A percentile compares a stretch with the other conserved stretches of the same genome.
Conservation (phyloP, 2,797 vertebrate genomes). For the Rhinella marina region DNA sequence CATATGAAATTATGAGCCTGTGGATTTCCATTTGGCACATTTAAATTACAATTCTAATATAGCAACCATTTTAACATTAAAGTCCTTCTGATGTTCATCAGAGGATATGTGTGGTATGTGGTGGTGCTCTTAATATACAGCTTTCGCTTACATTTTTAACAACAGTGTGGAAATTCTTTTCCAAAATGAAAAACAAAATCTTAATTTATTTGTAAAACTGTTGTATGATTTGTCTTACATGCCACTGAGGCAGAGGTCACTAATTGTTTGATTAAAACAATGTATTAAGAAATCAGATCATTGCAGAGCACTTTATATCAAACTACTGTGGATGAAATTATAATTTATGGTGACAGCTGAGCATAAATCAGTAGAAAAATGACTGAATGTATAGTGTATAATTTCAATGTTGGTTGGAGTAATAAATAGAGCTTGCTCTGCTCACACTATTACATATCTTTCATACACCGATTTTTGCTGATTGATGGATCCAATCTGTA, state of each 20-base stretch:
- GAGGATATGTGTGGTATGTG: neutral
- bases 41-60: neutral
- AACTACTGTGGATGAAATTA: neutral
- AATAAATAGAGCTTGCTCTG: neutral
- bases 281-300: neutral
- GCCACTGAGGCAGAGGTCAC: neutral
- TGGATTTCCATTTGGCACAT: neutral
- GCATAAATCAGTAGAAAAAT: neutral
- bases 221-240: neutral
- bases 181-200: too few relatives aligned
- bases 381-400: neutral
- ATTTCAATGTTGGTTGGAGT: neutral
- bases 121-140: neutral
- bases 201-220: neutral
- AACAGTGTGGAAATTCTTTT: too few relatives aligned
- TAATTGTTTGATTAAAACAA: neutral
- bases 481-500: neutral
- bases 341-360: neutral
- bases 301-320: neutral
- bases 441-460: neutral
- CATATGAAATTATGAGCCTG: neutral
- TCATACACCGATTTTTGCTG: neutral
- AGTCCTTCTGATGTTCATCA: neutral
- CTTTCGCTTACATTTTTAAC: too few relatives aligned
- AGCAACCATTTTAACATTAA: neutral